Evolutionary conservation across 2,888 invertebrate species (phyloP), one percentile per base, ranked within the genome.

Genomic region (Ormyrus labotus): DNA sequence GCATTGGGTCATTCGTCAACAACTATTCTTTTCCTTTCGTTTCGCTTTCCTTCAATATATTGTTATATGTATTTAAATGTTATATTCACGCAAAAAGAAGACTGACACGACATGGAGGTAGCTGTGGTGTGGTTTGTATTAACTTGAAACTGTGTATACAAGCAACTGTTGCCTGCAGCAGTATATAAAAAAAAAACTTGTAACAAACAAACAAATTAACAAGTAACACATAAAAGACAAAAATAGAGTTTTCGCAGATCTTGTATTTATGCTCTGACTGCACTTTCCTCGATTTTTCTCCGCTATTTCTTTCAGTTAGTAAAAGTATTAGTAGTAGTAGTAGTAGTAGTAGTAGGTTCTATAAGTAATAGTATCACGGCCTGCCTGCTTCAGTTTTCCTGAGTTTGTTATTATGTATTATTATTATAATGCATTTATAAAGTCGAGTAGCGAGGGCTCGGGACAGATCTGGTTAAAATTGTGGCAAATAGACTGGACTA

Each of bases 301-400:
- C 50, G 55, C 69, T 74, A 78, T 61, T 75, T 64, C 45, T 48
- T 72, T 75, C 60, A 55, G 74, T 81, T 78, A 72, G 78, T 83
- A 72, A 7, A 83, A 81, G 80, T 69, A 77, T 72, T 58, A 61
- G 78, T 75, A 84, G 80, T 80, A 83, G 75, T 60, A 83, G 82
- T 81, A 80, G 84, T 72, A 84, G 84, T 86, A 87, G 86, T 85
- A 87, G 85, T 87, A 87, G 83, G 85, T 84, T 87, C 87, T 88
- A 87, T 88, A 87, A 86, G 85, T 88, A 88, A 81, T 89, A 88
- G 87, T 90, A 90, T 90, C 90, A 90, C 90, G 90, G 90, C 90
- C 90, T 90, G 90, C 87, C 89, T 90, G 90, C 90, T 90, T 90
- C 86, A 89, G 89, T 88, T 89, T 90, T 89, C 90, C 90, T 90